Base-by-base conservation (phyloP, 2,888 invertebrate genomes). In the Amphimallon solstitiale region DNA sequence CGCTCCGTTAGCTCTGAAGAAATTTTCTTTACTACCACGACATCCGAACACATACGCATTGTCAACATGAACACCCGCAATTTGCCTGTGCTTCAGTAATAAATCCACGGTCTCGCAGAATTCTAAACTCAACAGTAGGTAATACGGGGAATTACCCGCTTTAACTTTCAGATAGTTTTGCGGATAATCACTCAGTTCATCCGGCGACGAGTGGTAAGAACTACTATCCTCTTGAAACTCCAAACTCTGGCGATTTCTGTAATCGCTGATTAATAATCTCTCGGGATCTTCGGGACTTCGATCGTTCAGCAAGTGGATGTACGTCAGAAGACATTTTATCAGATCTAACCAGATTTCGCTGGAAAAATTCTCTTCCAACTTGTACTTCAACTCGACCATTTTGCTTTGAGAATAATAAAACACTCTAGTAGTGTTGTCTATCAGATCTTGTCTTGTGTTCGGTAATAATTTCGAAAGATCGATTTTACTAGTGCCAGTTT, bases 401-500 rank as follows among this genome's bases (percentile, higher is more conserved):
- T 40, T 56, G 14, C 23, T 40, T 21, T 40, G 40, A 14, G 56
- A 38, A 23, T 56, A 56, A 7, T 56, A 40, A 23, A 56, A 56
- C 5, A 56, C 56, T 21, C 23, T 56, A 2, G 14, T 40, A 12
- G 56, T 14, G 12, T 56, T 56, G 1, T 56, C 56, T 9, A 12
- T 6, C 3, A 56, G 5, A 10, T 56, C 56, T 19, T 40, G 40
- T 19, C 23, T 21, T 2, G 10, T 56, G 21, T 56, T 40, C 0
- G 56, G 56, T n/a, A 56, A 23, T n/a, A 56, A 23, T 14, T 56
- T 56, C 38, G 21, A 40, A n/a, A 56, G 29, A 40, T 56, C 23
- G 5, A 56, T 40, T 1, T 40, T 40, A 5, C 21, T 9, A 14
- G 23, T 56, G 1, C 56, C 56, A 14, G 40, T 56, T 21, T 56